Percentiles rank a stretch among this genome's conserved stretches.
These are phyloP conservation scores for Thymelicus acteon DNA, from an alignment of 2,888 invertebrate species.

Conservation along the genomic window DNA sequence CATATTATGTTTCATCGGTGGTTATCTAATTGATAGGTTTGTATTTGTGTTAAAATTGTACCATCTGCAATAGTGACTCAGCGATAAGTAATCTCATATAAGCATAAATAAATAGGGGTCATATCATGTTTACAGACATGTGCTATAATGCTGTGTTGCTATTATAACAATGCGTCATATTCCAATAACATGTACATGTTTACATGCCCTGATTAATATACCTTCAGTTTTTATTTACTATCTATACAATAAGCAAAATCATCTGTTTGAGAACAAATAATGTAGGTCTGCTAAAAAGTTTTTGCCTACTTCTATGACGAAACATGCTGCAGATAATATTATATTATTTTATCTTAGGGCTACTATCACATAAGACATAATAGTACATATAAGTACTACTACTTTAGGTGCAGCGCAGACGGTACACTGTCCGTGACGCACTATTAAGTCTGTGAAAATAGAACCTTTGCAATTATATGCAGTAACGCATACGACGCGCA, in stretches of 20 bases:
- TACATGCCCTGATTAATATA: slow-evolving; percentile 14
- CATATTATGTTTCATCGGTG: slow-evolving; percentile 97
- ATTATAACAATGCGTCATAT: not conserved
- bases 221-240: not conserved
- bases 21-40: slow-evolving; percentile 96
- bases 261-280: no score
- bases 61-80: slow-evolving; percentile 24
- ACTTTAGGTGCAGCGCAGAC: no score
- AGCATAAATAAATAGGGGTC: slow-evolving; percentile 4
- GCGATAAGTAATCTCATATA: slow-evolving; percentile 18
- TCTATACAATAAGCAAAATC: not conserved
- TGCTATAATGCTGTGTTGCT: slow-evolving; percentile 27
- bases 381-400: no score
- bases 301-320: no score
- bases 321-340: no score
- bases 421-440: no score
- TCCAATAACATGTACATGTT: not conserved
- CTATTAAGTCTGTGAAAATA: no score
- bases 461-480: no score
- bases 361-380: no score
- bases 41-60: slow-evolving; percentile 43
- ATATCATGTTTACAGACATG: slow-evolving; percentile 15
- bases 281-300: no score
- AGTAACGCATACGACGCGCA: no score
- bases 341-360: no score